phyloP scores from a whole-genome alignment of 2,888 invertebrate genomes.

The Liodrosophila aerea region DNA sequence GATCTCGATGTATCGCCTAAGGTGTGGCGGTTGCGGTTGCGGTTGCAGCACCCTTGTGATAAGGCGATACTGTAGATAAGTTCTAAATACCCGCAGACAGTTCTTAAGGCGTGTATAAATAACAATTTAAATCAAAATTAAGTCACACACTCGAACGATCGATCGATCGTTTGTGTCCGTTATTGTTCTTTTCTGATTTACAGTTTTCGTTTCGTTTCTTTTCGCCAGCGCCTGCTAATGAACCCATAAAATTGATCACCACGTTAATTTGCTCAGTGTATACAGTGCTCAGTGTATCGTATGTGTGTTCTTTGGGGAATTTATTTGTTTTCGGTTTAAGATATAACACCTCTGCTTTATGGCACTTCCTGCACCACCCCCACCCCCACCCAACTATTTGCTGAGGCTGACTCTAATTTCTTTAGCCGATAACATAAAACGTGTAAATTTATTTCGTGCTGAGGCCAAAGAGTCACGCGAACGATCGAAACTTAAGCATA shows the following conservation, averaged over 20 bases:
- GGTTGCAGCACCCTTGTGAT: conserved; percentile 25
- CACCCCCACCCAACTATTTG: conserved; percentile 9
- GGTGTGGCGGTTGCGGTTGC: too few relatives aligned
- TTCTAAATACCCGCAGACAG: conserved; percentile 6
- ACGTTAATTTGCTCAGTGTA: conserved; percentile 57
- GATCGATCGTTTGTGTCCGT: conserved; percentile 47
- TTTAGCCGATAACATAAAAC: conserved; percentile 45
- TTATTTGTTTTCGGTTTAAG: conserved; percentile 43
- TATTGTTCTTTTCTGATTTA: conserved; percentile 2
- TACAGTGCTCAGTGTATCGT: too few relatives aligned
- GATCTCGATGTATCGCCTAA: too few relatives aligned
- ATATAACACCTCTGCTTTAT: conserved; percentile 65
- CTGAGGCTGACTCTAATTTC: conserved; percentile 11
- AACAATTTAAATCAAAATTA: conserved; percentile 71
- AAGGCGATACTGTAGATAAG: conserved; percentile 1
- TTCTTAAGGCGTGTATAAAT: conserved; percentile 50
- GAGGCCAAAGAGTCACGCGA: conserved; percentile 58
- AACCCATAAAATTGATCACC: conserved; percentile 77
- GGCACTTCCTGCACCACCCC: conserved; percentile 12
- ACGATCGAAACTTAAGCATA: conserved; percentile 17
- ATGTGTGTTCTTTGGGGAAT: conserved; percentile 16
- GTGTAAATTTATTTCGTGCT: conserved; percentile 59
- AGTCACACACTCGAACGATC: conserved; percentile 62
- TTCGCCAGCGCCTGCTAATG: conserved; percentile 60
- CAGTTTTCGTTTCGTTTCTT: conserved; percentile 23